Evolutionary conservation across 2,797 vertebrate genomes (phyloP), one percentile per base, ranked within the genome.

Genomic region (Dicrostonyx torquatus): DNA sequence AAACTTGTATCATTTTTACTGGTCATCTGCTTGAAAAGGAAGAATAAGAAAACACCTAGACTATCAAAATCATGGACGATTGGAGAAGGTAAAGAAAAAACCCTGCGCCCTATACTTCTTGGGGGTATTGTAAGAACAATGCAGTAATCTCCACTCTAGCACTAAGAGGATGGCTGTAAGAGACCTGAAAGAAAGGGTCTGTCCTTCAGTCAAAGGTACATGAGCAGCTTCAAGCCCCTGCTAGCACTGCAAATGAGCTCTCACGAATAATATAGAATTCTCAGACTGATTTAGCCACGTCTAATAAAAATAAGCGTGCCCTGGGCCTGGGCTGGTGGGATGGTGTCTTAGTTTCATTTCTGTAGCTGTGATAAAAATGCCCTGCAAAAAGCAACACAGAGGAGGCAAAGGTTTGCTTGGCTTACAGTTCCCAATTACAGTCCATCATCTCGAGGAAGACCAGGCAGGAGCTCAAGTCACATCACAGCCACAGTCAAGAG

Each of bases 251-350:
- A 86, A 53, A 40, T 2, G 29, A 10, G 34, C 7, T 68, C n/a
- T 20, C 10, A 73, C 72, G 40, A 84, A 77, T 68, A 24, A 26
- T 80, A 34, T 24, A 84, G 22, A 83, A 83, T n/a, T 20, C 75
- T 64, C 76, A 29, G 31, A 89, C 83, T 85, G 87, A 77, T 86
- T 58, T 73, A 55, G 34, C 22, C 4, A 1, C 40, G 10, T 64
- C 53, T 80, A 89, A 83, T 89, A 87, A 93, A 91, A 80, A 95
- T 68, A 80, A 76, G 14, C 45, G 64, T 62, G 86, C 17, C 34
- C 73, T 90, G 29, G 60, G 17, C 60, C 29, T 34, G 58, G 37
- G 26, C 29, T 15, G 26, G 14, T 45, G 60, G 31, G 17, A 68
- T 24, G 40, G 40, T 66, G 7, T 50, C 18, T n/a, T 34, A n/a